phyloP scores from a whole-genome alignment of 2,113 vertebrate genomes.

The Limnothrissa miodon region DNA sequence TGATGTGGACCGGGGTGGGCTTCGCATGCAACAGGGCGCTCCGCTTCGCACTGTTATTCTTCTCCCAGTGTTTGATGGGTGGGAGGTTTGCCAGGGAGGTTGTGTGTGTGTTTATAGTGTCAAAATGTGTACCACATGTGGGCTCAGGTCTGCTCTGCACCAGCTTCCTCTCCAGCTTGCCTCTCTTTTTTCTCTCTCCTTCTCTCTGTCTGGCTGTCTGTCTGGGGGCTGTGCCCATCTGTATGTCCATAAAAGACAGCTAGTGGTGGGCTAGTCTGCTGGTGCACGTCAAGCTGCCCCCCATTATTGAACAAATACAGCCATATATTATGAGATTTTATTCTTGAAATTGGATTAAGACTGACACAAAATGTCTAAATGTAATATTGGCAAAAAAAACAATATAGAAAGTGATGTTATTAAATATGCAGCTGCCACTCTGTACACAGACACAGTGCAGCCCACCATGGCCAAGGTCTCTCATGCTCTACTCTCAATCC shows the following conservation, averaged over 20 bases:
- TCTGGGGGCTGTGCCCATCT: not conserved
- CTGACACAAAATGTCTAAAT: not conserved
- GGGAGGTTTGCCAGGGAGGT: constrained; percentile 53
- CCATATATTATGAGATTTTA: not conserved
- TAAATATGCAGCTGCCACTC: not conserved
- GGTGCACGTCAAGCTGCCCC: not conserved
- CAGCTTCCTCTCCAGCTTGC: constrained; percentile 33
- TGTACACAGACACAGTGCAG: not conserved
- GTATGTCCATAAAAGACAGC: constrained; percentile 14
- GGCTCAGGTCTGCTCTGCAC: constrained; percentile 49
- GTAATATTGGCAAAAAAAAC: no score
- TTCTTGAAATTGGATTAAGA: not conserved
- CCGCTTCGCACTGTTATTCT: constrained; percentile 51
- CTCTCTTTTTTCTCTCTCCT: constrained; percentile 11
- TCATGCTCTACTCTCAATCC: not conserved
- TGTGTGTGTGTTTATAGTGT: constrained; percentile 56
- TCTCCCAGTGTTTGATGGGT: constrained; percentile 59
- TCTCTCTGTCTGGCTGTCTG: not conserved
- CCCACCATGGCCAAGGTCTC: not conserved
- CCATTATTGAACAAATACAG: not conserved
- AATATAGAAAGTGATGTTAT: no score
- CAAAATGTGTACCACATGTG: constrained; percentile 69
- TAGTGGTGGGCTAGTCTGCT: constrained; percentile 21
- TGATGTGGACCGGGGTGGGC: constrained; percentile 29
- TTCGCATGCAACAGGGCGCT: constrained; percentile 54